phyloP scores from a whole-genome alignment of 2,797 vertebrate species.

The Acrocephalus scirpaceus region DNA sequence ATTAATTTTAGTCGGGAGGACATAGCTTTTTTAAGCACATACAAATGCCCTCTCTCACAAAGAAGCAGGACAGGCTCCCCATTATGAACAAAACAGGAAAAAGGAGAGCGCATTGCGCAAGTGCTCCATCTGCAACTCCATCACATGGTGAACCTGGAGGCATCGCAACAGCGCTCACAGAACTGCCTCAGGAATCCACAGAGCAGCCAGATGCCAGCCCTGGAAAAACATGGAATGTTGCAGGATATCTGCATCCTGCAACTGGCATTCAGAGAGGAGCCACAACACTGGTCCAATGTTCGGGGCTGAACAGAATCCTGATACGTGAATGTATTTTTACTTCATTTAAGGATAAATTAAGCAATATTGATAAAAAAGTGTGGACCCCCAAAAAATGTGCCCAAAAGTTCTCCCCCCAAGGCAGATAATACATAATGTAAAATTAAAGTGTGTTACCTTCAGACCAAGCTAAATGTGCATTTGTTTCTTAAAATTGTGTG shows the following conservation, averaged over 20 bases:
- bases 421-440: not conserved
- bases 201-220: slow-evolving; percentile 34
- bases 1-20: not conserved
- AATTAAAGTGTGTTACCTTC: not conserved
- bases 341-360: not conserved
- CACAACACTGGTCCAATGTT: not conserved
- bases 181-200: slow-evolving; percentile 35
- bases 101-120: not conserved
- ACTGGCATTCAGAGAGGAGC: not conserved
- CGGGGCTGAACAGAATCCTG: not conserved
- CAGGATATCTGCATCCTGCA: not conserved
- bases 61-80: not conserved
- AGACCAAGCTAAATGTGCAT: not conserved
- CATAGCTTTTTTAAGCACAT: not conserved
- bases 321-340: not conserved
- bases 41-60: not conserved
- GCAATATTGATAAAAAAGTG: not conserved
- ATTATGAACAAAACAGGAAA: not conserved
- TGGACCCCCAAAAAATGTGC: fast-evolving
- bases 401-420: not conserved
- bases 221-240: not conserved
- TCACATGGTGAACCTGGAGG: not conserved
- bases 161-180: not conserved
- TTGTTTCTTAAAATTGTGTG: not conserved
- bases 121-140: slow-evolving; percentile 19